Conservation (phyloP, 2,113 vertebrate species). For the Falcunculus frontatus region DNA sequence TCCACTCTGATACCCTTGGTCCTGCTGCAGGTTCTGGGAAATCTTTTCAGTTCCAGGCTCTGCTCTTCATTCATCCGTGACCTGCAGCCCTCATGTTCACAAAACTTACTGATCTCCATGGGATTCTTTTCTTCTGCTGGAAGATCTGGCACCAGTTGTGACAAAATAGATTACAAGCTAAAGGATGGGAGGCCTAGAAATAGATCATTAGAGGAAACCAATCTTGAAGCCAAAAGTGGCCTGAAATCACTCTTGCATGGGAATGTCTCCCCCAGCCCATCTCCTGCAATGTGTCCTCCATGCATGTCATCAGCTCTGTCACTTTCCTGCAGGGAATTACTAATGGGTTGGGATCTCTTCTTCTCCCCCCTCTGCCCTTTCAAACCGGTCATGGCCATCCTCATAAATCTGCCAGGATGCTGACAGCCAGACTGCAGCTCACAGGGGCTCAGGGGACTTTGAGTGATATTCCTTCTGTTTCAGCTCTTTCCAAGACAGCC, state of each 20-base stretch:
- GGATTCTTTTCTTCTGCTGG: not conserved
- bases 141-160: not conserved
- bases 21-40: not conserved
- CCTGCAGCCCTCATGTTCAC: not conserved
- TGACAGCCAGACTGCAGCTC: constrained; percentile 59
- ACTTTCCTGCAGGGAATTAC: constrained; percentile 63
- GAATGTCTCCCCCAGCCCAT: constrained; percentile 39
- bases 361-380: constrained; percentile 50
- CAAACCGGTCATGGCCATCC: constrained; percentile 33
- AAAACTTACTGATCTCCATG: not conserved
- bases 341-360: constrained; percentile 57
- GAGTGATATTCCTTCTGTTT: constrained; percentile 67
- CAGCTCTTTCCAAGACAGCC: constrained; percentile 14
- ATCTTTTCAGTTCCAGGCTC: not conserved
- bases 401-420: constrained; percentile 61
- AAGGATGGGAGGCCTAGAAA: not conserved
- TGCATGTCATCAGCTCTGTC: constrained; percentile 41
- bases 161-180: not conserved
- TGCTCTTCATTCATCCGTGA: not conserved
- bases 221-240: constrained; percentile 7
- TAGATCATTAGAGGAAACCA: constrained; percentile 13
- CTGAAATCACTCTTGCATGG: constrained; percentile 47
- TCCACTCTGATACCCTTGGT: not conserved
- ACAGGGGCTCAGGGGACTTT: constrained; percentile 24
- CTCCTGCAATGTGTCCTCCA: constrained; percentile 48